Evolutionary conservation across 2,797 vertebrate species (phyloP).

Genomic region (Sphaeramia orbicularis): DNA sequence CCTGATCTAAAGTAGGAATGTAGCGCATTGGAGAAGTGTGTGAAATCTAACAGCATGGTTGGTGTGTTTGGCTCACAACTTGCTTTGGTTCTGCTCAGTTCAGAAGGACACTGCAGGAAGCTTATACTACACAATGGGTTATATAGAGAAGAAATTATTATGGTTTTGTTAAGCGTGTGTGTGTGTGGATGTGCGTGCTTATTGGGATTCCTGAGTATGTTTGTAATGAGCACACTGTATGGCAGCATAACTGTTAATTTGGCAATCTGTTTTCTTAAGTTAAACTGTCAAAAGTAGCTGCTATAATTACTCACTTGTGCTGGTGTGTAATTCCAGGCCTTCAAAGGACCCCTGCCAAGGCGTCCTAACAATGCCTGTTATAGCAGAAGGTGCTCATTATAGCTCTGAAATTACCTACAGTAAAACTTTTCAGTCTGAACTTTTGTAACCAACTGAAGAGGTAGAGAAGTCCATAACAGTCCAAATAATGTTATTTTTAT

Average conservation of each 20-base stretch:
- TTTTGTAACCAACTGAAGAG: conserved; percentile 63
- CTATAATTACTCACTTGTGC: conserved; percentile 70
- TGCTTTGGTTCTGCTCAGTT: conserved; percentile 55
- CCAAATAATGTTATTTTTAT: conserved; percentile 73
- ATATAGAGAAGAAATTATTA: conserved; percentile 51
- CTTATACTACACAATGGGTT: conserved; percentile 33
- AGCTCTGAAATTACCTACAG: conserved; percentile 57
- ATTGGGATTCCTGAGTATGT: conserved; percentile 51
- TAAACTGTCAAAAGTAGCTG: conserved; percentile 71
- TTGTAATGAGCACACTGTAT: conserved; percentile 70
- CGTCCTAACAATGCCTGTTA: conserved; percentile 62
- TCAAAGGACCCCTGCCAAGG: conserved; percentile 65
- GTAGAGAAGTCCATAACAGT: conserved; percentile 47
- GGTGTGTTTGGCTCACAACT: conserved; percentile 33
- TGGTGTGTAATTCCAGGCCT: conserved; percentile 66
- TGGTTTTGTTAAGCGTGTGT: conserved; percentile 45
- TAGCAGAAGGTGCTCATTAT: conserved; percentile 72
- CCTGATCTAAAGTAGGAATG: conserved; percentile 49
- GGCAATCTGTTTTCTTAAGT: conserved; percentile 64
- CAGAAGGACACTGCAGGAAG: conserved; percentile 44
- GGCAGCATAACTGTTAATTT: conserved; percentile 77
- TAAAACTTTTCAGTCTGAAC: conserved; percentile 50
- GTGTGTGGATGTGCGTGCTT: conserved; percentile 35
- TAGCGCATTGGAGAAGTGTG: conserved; percentile 42
- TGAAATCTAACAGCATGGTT: conserved; percentile 28